Percentiles rank a stretch among this genome's conserved stretches.
phyloP scores from a whole-genome alignment of 2,888 invertebrate species.

The Morpho helenor region DNA sequence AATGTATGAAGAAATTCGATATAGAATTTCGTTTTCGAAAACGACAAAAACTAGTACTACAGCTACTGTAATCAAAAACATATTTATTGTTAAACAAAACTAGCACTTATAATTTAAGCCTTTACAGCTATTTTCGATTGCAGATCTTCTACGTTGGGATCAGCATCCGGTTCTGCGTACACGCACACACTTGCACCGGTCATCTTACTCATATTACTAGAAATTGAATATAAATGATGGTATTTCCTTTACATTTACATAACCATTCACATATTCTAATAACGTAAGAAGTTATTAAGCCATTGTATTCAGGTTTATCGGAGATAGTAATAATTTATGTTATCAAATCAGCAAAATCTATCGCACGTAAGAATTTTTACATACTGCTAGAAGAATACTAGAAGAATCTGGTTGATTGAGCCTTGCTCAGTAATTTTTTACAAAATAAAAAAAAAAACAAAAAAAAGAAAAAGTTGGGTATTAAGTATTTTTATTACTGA shows the following conservation, averaged over 20 bases:
- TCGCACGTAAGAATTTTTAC: background rate
- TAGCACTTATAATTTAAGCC: background rate
- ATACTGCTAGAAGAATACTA: background rate
- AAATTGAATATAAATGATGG: conserved; percentile 15
- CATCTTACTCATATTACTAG: conserved; percentile 19
- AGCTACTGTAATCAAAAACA: too few species aligned
- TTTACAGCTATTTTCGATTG: background rate
- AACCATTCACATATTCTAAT: conserved; percentile 13
- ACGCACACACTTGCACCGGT: conserved; percentile 12
- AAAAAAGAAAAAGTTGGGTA: too few species aligned
- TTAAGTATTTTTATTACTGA: too few species aligned
- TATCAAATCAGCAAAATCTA: background rate
- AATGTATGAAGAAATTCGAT: too few species aligned
- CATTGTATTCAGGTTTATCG: conserved; percentile 2
- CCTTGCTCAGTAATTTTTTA: too few species aligned
- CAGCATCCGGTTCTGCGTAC: background rate
- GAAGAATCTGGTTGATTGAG: too few species aligned
- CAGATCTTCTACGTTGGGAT: background rate
- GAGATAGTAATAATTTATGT: background rate
- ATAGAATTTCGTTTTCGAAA: too few species aligned
- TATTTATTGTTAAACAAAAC: too few species aligned
- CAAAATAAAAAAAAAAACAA: too few species aligned
- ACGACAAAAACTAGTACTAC: too few species aligned
- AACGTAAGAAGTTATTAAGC: conserved; percentile 9
- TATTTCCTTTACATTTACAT: conserved; percentile 25